A percentile compares a stretch with the other conserved stretches of the same genome.
Evolutionary conservation across 2,888 invertebrate genomes (phyloP).

Genomic region (Drosophila putrida): DNA sequence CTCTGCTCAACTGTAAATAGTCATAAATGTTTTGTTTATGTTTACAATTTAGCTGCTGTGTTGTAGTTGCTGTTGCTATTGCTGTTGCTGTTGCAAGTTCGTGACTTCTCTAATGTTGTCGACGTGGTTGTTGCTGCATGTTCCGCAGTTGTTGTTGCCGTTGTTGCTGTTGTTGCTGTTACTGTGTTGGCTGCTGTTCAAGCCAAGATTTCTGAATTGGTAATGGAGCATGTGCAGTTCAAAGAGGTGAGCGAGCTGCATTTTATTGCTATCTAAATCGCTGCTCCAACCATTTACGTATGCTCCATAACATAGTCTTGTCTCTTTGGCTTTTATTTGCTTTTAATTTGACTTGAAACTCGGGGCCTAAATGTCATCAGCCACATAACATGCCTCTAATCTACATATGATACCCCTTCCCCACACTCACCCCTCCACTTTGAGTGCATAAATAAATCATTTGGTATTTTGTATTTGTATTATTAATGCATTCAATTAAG

Average conservation of each 20-base stretch:
- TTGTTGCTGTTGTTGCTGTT: conserved; percentile 18
- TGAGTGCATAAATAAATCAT: conserved; percentile 32
- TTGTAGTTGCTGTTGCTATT: conserved; percentile 52
- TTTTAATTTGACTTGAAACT: conserved; percentile 74
- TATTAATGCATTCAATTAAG: conserved; percentile 75
- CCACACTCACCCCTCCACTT: too few relatives aligned
- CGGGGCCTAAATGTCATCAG: conserved; percentile 71
- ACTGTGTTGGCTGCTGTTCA: conserved; percentile 41
- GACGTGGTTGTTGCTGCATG: conserved; percentile 72
- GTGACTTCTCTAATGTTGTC: conserved; percentile 77
- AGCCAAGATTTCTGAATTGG: conserved; percentile 75
- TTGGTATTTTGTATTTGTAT: conserved; percentile 17
- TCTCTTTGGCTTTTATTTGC: conserved; percentile 69
- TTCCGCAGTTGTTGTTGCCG: conserved; percentile 52
- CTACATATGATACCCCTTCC: conserved; percentile 52
- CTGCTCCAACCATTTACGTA: conserved; percentile 69
- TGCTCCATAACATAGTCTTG: conserved; percentile 31
- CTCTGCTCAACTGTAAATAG: conserved; percentile 75
- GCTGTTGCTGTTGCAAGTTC: conserved; percentile 65
- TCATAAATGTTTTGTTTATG: conserved; percentile 81
- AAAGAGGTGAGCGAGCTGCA: conserved; percentile 71
- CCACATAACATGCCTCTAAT: conserved; percentile 42
- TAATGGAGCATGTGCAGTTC: conserved; percentile 77
- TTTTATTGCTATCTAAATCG: conserved; percentile 79
- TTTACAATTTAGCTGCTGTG: conserved; percentile 75